Evolutionary conservation across 2,113 vertebrate species (phyloP), one percentile per base, ranked within the genome.

Genomic region (Neotoma lepida): DNA sequence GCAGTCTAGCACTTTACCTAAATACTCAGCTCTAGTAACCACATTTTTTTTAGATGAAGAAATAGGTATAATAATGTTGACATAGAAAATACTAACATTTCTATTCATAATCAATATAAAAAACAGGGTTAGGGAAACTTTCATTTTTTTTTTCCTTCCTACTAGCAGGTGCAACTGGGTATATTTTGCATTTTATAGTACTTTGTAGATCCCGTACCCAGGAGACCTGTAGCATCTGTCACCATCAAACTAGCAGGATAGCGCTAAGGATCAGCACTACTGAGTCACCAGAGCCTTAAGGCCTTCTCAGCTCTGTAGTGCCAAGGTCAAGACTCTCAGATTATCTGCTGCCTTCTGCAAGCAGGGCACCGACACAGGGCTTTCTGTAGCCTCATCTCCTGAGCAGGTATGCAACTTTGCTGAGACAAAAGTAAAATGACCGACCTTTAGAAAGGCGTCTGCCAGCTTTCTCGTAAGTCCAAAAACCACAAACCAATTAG

Each of bases 11-110:
- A 86, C 44, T 86, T 61, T 20, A 51, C 33, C 63, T 86, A 86
- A 86, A 51, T n/a, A 49, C 33, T 17, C 41, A 46, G 28, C 28
- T 85, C 41, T 86, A 70, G 33, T 35, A 51, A 66, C 26, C 20
- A 17, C 1, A 44, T 84, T 20, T 24, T 64, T 44, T 91, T 61
- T 46, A 86, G 90, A 85, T 58, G 89, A 96, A 89, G 58, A 85
- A 78, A 44, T 41, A 41, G 58, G 2, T 94, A 41, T 90, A 90
- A 61, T 76, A 77, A 20, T 78, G 58, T 78, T 44, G 56, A 51
- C n/a, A 78, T 63, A 2, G 14, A 88, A 84, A 64, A 28, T 86
- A 74, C 51, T 74, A 64, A 20, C n/a, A 81, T 91, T 94, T 91
- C n/a, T 44, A 20, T 61, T 51, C 33, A 2, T 71, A 68, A 66